phyloP scores from a whole-genome alignment of 1,140 invertebrate species.

The Whitmania pigra region DNA sequence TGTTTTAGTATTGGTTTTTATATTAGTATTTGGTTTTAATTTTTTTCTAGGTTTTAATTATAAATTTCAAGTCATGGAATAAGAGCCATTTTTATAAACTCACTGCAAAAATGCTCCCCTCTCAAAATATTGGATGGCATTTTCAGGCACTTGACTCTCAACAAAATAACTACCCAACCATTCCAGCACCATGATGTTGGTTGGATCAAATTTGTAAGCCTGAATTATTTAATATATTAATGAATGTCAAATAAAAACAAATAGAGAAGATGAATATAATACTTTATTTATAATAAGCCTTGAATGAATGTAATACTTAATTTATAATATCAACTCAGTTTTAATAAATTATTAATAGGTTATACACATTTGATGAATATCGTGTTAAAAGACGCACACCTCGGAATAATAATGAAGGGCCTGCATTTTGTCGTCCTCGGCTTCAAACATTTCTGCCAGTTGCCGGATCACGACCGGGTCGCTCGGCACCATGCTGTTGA shows the following conservation, averaged over 20 bases:
- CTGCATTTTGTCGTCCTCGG: constrained; percentile 72
- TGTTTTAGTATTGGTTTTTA: background rate
- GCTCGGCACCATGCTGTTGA: constrained; percentile 66
- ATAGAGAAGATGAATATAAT: background rate
- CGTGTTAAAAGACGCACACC: constrained; percentile 43
- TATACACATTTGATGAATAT: no score
- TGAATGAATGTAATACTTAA: no score
- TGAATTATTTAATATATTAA: constrained; percentile 33
- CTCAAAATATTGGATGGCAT: constrained; percentile 75
- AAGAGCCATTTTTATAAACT: background rate
- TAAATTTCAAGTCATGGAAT: no score
- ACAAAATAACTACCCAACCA: constrained; percentile 78
- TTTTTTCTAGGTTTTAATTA: no score
- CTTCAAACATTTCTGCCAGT: constrained; percentile 70
- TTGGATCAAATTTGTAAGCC: constrained; percentile 76
- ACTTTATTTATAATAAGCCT: background rate
- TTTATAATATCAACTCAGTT: background rate
- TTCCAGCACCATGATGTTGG: constrained; percentile 73
- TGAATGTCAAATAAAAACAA: background rate
- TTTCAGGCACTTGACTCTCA: constrained; percentile 74
- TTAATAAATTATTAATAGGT: background rate
- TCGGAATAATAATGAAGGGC: constrained; percentile 83
- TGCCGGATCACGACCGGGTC: constrained; percentile 70
- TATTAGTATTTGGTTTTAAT: no score
- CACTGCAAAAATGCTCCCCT: constrained; percentile 69